Evolutionary conservation across 1,140 invertebrate species (phyloP), one percentile per base, ranked within the genome.

Genomic region (Drosophila suzukii): DNA sequence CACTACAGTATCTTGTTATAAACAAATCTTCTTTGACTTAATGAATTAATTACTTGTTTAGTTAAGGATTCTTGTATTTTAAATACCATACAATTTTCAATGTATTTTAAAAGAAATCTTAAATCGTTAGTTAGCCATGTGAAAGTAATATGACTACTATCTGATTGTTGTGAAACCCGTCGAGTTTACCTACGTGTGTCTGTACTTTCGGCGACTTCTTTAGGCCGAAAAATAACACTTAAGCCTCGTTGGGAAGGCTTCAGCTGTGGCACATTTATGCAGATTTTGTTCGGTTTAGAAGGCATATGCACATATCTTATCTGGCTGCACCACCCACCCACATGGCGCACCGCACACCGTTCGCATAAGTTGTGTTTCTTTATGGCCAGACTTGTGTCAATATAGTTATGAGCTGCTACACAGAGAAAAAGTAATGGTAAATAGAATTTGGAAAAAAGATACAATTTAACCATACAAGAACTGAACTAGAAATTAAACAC

Each of bases 241-340:
- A 43, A 60, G 32, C 30, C 50, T 39, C n/a, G 47, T 76, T 72
- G 41, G 38, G 56, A 75, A 65, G 56, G 41, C 49, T 76, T 77
- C 47, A 54, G 57, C 39, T 77, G 74, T 39, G 53, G 60, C 56
- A 61, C 56, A 66, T 81, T 73, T 81, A 76, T 81, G 60, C 61
- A 61, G 66, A 76, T 81, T 81, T 78, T 49, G 57, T 72, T 72
- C 17, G 65, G 46, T 47, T 68, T 67, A 68, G 61, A 50, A 75
- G 50, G 47, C n/a, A 46, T 63, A 63, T 59, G 51, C n/a, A 43
- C 38, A 30, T 57, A 15, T 78, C 62, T 78, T 82, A 82, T 82
- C 79, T 82, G 44, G 36, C 34, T 77, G 47, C 50, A 59, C 73
- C 74, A 67, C 78, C 78, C 73, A 81, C 78, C 50, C 61, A 81